A percentile compares a stretch with the other conserved stretches of the same genome.
Evolutionary conservation across 2,797 vertebrate genomes (phyloP).

Genomic region (Danio choprae): DNA sequence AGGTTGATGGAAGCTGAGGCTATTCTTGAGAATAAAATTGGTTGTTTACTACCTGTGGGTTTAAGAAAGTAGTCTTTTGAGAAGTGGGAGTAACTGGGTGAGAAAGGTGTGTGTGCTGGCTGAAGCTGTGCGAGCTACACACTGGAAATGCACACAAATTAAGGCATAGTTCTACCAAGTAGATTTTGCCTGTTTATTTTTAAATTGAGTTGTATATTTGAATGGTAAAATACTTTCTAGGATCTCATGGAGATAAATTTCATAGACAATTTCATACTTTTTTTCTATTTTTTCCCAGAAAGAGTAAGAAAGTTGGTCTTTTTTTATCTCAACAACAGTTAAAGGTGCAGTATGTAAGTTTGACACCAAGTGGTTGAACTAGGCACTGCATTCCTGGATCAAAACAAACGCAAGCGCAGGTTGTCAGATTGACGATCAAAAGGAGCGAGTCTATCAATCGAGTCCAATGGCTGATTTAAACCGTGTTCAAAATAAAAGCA

Average conservation of each 20-base stretch:
- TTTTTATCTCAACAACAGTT: not conserved
- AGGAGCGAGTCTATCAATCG: no score
- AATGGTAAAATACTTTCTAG: not conserved
- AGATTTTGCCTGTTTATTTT: not conserved
- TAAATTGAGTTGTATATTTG: not conserved
- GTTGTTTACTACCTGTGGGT: conserved; percentile 85
- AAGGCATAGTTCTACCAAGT: not conserved
- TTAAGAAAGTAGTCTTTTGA: conserved; percentile 67
- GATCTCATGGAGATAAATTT: not conserved
- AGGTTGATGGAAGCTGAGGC: conserved; percentile 85
- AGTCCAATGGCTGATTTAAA: no score
- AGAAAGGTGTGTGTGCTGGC: conserved; percentile 47
- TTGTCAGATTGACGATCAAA: no score
- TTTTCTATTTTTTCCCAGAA: not conserved
- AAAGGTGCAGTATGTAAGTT: no score
- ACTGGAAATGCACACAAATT: not conserved
- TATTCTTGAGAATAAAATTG: conserved; percentile 91
- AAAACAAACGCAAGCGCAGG: no score
- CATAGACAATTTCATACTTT: not conserved
- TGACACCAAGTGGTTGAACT: no score
- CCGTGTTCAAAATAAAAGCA: no score
- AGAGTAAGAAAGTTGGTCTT: not conserved
- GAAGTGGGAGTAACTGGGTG: conserved; percentile 53
- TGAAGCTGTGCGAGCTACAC: not conserved
- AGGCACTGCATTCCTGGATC: no score